phyloP scores from a whole-genome alignment of 2,888 invertebrate species.

The Ennomos fuscantarius region DNA sequence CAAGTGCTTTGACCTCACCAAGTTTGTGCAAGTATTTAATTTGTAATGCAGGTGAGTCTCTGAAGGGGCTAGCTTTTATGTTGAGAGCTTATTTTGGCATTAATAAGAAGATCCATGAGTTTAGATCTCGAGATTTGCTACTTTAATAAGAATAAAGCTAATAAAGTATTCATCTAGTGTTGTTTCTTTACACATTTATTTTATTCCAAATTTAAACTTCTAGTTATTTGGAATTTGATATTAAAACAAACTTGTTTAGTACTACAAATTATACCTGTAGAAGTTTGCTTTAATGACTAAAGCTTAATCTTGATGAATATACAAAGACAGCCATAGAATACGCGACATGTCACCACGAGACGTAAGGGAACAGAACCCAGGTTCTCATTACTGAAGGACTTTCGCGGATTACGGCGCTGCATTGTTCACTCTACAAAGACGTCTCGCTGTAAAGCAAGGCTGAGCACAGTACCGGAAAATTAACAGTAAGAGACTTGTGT shows the following conservation, averaged over 20 bases:
- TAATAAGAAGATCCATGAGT: no score
- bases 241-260: no score
- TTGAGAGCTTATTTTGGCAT: no score
- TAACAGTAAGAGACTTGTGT: background rate
- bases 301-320: no score
- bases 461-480: conserved; percentile 5
- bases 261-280: no score
- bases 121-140: no score
- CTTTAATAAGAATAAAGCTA: no score
- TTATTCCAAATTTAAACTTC: no score
- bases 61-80: background rate
- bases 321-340: background rate
- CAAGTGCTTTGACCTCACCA: conserved; percentile 10
- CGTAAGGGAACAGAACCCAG: conserved; percentile 18
- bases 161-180: no score
- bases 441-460: conserved; percentile 32
- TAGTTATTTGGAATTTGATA: no score
- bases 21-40: conserved; percentile 15
- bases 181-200: no score
- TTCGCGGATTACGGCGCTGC: conserved; percentile 39
- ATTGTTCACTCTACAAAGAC: conserved; percentile 45
- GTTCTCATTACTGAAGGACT: conserved; percentile 45
- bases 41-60: conserved; percentile 12
- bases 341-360: conserved; percentile 1
- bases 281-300: no score